A percentile compares a stretch with the other conserved stretches of the same genome.
Conservation (phyloP, 2,888 invertebrate genomes). For the Pollenia angustigena region DNA sequence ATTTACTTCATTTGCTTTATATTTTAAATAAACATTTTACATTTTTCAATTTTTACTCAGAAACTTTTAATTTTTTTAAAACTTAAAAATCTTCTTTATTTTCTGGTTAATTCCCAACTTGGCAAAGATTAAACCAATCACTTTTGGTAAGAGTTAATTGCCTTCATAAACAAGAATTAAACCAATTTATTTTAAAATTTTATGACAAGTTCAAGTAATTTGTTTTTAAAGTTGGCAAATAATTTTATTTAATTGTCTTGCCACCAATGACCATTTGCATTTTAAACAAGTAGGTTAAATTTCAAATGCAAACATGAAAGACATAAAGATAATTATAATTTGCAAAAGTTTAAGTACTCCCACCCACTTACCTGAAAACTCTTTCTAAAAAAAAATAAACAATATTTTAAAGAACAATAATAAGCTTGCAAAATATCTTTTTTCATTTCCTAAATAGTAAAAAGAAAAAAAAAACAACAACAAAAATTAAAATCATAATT, state of each 20-base stretch:
- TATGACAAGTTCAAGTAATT: slow-evolving; percentile 42
- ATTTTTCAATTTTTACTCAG: too few relatives aligned
- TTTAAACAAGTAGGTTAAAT: slow-evolving; percentile 52
- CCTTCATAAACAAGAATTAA: background rate
- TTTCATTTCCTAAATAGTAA: slow-evolving; percentile 21
- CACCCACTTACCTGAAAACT: slow-evolving; percentile 53
- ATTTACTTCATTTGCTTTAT: too few relatives aligned
- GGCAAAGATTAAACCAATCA: too few relatives aligned
- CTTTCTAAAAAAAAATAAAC: too few relatives aligned
- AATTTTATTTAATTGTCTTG: slow-evolving; percentile 33
- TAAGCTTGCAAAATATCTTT: slow-evolving; percentile 23
- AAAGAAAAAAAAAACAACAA: slow-evolving; percentile 5
- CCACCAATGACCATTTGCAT: background rate
- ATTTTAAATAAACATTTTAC: too few relatives aligned
- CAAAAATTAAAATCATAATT: slow-evolving; percentile 63
- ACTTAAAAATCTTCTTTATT: too few relatives aligned
- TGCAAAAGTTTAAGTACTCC: slow-evolving; percentile 26
- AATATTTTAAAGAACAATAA: slow-evolving; percentile 4
- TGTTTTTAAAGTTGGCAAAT: background rate
- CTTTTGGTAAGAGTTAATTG: background rate
- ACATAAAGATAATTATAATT: slow-evolving; percentile 59
- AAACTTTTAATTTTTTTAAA: too few relatives aligned
- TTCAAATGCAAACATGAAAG: slow-evolving; percentile 43
- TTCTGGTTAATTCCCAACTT: too few relatives aligned
- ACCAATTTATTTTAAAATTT: slow-evolving; percentile 6